These are phyloP conservation scores for Ancistrus triradiatus DNA, from an alignment of 2,113 vertebrate species.

Conservation along the genomic window DNA sequence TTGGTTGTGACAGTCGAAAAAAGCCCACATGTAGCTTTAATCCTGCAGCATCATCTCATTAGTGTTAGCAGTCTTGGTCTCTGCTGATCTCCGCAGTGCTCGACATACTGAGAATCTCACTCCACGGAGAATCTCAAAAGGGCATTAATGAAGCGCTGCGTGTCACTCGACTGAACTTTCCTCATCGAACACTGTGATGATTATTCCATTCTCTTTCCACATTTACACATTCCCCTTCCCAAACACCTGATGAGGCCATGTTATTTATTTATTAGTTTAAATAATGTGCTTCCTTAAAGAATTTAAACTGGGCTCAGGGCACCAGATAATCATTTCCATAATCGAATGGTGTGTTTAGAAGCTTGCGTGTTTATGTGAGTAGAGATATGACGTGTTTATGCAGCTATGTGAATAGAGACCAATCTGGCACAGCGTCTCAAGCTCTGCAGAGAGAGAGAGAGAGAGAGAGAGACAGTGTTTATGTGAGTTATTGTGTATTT, in stretches of 20 bases:
- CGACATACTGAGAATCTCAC: slow-evolving; percentile 12
- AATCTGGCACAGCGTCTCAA: neutral
- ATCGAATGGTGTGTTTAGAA: slow-evolving; percentile 62
- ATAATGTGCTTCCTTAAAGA: slow-evolving; percentile 71
- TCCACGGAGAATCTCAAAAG: slow-evolving; percentile 46
- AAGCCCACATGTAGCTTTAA: slow-evolving; percentile 12
- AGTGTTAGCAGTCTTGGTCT: slow-evolving; percentile 16
- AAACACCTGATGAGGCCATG: slow-evolving; percentile 63
- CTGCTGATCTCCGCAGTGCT: slow-evolving; percentile 14
- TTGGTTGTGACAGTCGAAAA: slow-evolving; percentile 1
- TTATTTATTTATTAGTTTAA: slow-evolving; percentile 73
- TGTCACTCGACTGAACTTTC: slow-evolving; percentile 60
- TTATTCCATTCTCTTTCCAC: slow-evolving; percentile 62
- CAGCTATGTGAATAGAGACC: slow-evolving; percentile 34
- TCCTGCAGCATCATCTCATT: slow-evolving; percentile 24
- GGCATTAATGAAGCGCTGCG: slow-evolving; percentile 65
- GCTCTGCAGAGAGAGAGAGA: neutral
- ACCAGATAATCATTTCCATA: slow-evolving; percentile 68
- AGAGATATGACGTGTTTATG: slow-evolving; percentile 5
- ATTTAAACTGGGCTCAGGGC: slow-evolving; percentile 66
- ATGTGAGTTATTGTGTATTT: neutral
- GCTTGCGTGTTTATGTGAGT: neutral
- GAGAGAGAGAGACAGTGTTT: no score
- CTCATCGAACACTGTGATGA: slow-evolving; percentile 61
- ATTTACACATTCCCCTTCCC: slow-evolving; percentile 65